These are phyloP conservation scores for Valencia hispanica DNA, from an alignment of 2,797 vertebrate genomes.

Conservation along the genomic window DNA sequence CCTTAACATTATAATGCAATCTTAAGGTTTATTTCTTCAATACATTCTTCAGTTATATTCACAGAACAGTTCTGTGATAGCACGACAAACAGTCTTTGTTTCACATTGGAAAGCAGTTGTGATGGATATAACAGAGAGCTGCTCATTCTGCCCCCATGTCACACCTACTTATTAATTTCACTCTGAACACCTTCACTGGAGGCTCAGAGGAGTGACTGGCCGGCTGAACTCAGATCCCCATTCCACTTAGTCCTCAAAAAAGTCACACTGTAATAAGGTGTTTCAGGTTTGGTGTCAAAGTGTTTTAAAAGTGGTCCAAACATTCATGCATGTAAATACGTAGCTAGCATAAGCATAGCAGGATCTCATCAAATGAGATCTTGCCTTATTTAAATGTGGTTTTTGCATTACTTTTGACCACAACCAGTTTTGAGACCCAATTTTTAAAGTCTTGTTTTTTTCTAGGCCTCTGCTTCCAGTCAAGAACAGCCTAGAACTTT, in stretches of 20 bases:
- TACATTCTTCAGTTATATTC: neutral
- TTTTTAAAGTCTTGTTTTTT: neutral
- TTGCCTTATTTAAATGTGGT: neutral
- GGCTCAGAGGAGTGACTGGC: too few relatives aligned
- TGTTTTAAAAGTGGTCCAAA: neutral
- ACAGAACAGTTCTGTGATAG: neutral
- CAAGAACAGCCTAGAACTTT: neutral
- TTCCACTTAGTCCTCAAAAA: neutral
- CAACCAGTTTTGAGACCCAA: neutral
- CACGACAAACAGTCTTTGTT: neutral
- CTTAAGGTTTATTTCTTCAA: neutral
- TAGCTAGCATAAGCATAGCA: neutral
- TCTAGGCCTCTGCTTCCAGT: neutral
- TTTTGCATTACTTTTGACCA: neutral
- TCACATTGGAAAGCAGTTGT: neutral
- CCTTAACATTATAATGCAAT: neutral
- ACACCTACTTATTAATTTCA: neutral
- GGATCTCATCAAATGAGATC: neutral
- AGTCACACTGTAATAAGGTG: neutral
- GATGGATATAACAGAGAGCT: neutral
- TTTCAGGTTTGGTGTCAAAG: neutral
- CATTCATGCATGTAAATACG: neutral
- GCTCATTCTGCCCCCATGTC: neutral
- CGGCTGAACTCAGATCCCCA: neutral
- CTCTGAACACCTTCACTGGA: too few relatives aligned